These are phyloP conservation scores for Pogonomyrmex barbatus DNA, from an alignment of 1,140 invertebrate genomes.

Conservation along the genomic window DNA sequence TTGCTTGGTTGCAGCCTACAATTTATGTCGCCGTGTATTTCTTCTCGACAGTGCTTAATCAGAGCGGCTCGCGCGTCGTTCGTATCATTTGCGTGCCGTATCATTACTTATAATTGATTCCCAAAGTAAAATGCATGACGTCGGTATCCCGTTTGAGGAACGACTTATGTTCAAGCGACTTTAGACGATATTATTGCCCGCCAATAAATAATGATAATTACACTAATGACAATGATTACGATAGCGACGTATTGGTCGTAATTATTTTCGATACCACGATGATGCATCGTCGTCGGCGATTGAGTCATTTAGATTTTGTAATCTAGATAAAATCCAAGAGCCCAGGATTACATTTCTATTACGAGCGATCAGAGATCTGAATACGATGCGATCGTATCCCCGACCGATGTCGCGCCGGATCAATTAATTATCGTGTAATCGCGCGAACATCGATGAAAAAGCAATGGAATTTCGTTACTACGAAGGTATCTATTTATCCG, in stretches of 20 bases:
- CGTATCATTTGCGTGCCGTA: constrained; percentile 68
- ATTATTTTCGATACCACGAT: constrained; percentile 44
- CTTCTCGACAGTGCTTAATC: constrained; percentile 61
- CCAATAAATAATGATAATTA: constrained; percentile 66
- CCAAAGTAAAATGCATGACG: constrained; percentile 33
- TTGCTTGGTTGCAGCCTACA: constrained; percentile 9
- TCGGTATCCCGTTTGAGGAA: constrained; percentile 57
- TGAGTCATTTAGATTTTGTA: constrained; percentile 75
- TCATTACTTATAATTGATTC: constrained; percentile 74
- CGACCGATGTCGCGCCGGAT: constrained; percentile 46
- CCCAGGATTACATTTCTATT: constrained; percentile 77
- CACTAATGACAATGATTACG: constrained; percentile 57
- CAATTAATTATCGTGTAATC: constrained; percentile 60
- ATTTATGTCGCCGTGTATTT: constrained; percentile 60
- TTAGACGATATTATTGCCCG: constrained; percentile 51
- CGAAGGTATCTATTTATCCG: constrained; percentile 61
- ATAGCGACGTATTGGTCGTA: constrained; percentile 35
- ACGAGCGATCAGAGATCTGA: constrained; percentile 43
- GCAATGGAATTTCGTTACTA: constrained; percentile 50
- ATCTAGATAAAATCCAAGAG: constrained; percentile 74
- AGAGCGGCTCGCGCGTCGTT: constrained; percentile 59
- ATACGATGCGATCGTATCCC: constrained; percentile 28
- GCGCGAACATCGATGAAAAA: constrained; percentile 48
- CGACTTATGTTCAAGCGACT: constrained; percentile 26
- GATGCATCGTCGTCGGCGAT: constrained; percentile 33